phyloP scores from a whole-genome alignment of 1,140 invertebrate species.

The Sitodiplosis mosellana region DNA sequence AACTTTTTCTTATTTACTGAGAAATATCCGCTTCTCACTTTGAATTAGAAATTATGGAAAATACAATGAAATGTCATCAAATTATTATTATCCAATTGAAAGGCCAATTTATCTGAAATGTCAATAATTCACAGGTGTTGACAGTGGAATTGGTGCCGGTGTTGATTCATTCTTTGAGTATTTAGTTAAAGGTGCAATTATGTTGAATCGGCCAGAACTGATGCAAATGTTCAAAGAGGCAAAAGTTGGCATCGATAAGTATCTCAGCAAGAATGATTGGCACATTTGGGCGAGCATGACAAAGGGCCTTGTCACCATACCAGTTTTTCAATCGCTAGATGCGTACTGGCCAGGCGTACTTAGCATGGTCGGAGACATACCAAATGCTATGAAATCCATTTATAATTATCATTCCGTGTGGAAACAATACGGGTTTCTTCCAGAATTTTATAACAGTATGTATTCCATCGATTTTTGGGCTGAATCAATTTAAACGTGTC shows the following conservation, averaged over 20 bases:
- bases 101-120: no score
- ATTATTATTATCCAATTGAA: no score
- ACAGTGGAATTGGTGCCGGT: constrained; percentile 64
- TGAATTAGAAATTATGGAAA: no score
- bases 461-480: no score
- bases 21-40: no score
- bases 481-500: no score
- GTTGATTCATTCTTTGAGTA: constrained; percentile 99
- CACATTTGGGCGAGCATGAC: constrained; percentile 94
- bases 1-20: no score
- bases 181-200: constrained; percentile 79
- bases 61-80: no score
- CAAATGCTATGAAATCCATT: constrained; percentile 77
- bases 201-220: constrained; percentile 67
- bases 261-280: constrained; percentile 86
- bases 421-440: constrained; percentile 92
- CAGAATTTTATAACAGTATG: constrained; percentile 83
- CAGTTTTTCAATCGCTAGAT: constrained; percentile 95
- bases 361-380: constrained; percentile 76
- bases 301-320: constrained; percentile 84
- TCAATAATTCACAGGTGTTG: no score
- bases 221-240: constrained; percentile 83
- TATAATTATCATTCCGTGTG: constrained; percentile 93
- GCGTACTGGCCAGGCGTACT: constrained; percentile 96
- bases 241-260: constrained; percentile 64